phyloP scores from a whole-genome alignment of 2,797 vertebrate genomes.

The Bucorvus abyssinicus region DNA sequence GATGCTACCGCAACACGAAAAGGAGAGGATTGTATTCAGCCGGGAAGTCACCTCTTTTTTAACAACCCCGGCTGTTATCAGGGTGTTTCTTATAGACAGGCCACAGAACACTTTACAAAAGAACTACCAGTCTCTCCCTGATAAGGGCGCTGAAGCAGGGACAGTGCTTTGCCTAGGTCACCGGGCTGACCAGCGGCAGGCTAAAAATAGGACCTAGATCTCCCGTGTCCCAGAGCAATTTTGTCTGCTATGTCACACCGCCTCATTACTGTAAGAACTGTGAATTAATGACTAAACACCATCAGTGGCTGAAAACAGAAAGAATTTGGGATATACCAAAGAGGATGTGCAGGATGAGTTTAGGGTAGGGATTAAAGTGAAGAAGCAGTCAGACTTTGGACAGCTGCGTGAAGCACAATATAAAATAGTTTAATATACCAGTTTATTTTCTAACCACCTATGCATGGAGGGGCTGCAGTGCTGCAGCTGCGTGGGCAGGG shows the following conservation, averaged over 20 bases:
- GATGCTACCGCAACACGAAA: rapidly evolving
- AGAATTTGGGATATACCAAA: background rate
- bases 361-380: background rate
- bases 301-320: background rate
- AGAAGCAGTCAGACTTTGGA: background rate
- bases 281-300: background rate
- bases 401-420: background rate
- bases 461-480: background rate
- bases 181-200: background rate
- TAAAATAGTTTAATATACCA: background rate
- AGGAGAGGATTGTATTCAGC: background rate
- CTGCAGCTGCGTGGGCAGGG: background rate
- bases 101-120: background rate
- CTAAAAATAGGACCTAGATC: background rate
- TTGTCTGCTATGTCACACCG: background rate
- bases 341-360: background rate
- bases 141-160: background rate
- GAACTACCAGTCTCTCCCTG: background rate
- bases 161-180: background rate
- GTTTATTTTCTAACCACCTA: background rate
- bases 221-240: background rate
- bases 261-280: background rate
- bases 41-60: background rate
- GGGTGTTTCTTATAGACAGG: background rate
- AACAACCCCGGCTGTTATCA: background rate